Conservation (phyloP, 1,140 invertebrate species). For the Scaptomyza hsui region DNA sequence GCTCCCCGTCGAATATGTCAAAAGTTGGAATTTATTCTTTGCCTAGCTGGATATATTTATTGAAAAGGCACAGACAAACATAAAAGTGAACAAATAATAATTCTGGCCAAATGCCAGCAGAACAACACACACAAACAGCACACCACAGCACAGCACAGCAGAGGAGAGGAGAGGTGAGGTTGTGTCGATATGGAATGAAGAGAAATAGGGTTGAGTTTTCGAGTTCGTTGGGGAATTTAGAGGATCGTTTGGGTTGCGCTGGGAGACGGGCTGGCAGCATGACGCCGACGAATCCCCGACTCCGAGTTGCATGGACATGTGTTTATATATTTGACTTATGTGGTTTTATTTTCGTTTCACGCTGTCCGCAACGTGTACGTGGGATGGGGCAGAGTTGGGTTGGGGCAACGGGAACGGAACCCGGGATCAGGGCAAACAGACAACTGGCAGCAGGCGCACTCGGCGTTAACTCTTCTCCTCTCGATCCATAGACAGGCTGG, state of each 20-base stretch:
- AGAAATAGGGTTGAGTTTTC: too few species aligned
- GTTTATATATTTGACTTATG: slow-evolving; percentile 80
- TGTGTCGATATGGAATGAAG: slow-evolving; percentile 4
- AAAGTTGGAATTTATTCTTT: slow-evolving; percentile 61
- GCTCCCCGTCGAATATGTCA: slow-evolving; percentile 61
- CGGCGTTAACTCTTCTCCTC: background rate
- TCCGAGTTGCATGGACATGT: slow-evolving; percentile 49
- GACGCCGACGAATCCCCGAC: slow-evolving; percentile 29
- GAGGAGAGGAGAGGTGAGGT: background rate
- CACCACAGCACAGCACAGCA: slow-evolving; percentile 12
- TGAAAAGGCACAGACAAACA: slow-evolving; percentile 81
- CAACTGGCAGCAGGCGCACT: slow-evolving; percentile 1
- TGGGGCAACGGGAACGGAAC: slow-evolving; percentile 23
- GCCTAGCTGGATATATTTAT: slow-evolving; percentile 72
- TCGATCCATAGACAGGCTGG: background rate
- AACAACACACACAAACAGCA: slow-evolving; percentile 50
- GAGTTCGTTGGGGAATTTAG: too few species aligned
- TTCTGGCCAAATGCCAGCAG: slow-evolving; percentile 73
- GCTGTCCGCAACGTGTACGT: slow-evolving; percentile 5
- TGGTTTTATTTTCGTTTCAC: slow-evolving; percentile 57
- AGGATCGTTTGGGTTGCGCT: background rate
- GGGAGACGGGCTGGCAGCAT: slow-evolving; percentile 31
- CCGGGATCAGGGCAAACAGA: slow-evolving; percentile 20
- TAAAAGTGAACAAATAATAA: slow-evolving; percentile 81
- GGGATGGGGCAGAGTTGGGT: background rate